Conservation (phyloP, 2,797 vertebrate genomes). For the Gadopsis bispinosus region DNA sequence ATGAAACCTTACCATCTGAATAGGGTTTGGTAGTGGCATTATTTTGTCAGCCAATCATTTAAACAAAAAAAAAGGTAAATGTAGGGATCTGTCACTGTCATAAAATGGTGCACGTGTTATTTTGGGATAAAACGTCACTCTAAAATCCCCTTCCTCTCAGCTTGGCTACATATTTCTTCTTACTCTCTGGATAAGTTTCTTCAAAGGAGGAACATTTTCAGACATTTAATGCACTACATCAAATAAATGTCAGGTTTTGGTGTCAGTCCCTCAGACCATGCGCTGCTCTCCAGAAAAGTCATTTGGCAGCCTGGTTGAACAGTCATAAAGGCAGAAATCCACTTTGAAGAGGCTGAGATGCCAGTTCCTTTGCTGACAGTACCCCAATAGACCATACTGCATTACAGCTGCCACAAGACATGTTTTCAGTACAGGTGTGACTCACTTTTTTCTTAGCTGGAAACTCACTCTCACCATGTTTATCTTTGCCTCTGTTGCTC, state of each 20-base stretch:
- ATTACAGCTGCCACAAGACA: slow-evolving; percentile 27
- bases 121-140: slow-evolving; percentile 8
- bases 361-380: slow-evolving; percentile 26
- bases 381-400: slow-evolving; percentile 39
- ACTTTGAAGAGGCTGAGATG: slow-evolving; percentile 30
- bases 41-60: neutral
- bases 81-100: slow-evolving; percentile 5
- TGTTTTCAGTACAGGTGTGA: slow-evolving; percentile 48
- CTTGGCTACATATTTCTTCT: neutral
- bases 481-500: slow-evolving; percentile 18
- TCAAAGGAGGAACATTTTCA: slow-evolving; percentile 35
- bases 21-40: neutral
- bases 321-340: slow-evolving; percentile 34
- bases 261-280: slow-evolving; percentile 44
- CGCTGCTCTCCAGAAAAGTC: slow-evolving; percentile 29
- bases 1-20: neutral
- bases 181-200: slow-evolving; percentile 23
- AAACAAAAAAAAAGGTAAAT: neutral
- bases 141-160: slow-evolving; percentile 16
- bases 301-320: slow-evolving; percentile 36
- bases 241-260: slow-evolving; percentile 43
- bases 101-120: slow-evolving; percentile 8
- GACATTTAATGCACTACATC: slow-evolving; percentile 33
- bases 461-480: slow-evolving; percentile 32
- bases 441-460: slow-evolving; percentile 28